phyloP scores from a whole-genome alignment of 1,140 invertebrate species.

The Zophobas atratus region DNA sequence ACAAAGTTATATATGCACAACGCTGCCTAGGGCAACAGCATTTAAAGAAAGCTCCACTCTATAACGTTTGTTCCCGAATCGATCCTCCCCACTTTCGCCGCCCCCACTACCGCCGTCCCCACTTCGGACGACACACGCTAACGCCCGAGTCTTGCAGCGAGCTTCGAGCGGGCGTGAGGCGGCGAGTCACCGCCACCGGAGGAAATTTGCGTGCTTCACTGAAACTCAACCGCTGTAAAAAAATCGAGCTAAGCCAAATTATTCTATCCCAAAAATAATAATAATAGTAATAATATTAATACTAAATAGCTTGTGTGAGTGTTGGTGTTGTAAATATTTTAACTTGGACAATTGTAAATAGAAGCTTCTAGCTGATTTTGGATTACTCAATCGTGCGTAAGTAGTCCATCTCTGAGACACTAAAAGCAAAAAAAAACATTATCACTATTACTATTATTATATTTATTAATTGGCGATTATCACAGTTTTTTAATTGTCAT shows the following conservation, averaged over 20 bases:
- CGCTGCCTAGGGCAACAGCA: slow-evolving; percentile 39
- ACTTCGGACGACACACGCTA: slow-evolving; percentile 38
- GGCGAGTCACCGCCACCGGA: background rate
- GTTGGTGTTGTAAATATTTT: no score
- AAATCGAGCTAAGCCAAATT: background rate
- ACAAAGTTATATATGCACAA: slow-evolving; percentile 34
- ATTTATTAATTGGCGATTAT: no score
- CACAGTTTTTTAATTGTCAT: no score
- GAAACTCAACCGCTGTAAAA: background rate
- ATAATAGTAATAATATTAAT: no score
- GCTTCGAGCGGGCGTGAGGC: slow-evolving; percentile 13
- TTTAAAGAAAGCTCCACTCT: slow-evolving; percentile 42
- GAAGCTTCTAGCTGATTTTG: no score
- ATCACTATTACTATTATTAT: no score
- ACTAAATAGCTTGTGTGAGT: no score
- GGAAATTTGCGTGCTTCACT: slow-evolving; percentile 13
- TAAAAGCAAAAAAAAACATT: no score
- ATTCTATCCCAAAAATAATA: no score
- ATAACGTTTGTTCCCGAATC: slow-evolving; percentile 41
- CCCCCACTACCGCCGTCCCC: background rate
- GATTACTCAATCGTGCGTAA: no score
- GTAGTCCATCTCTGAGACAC: no score
- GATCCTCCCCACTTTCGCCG: background rate
- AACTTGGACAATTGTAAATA: no score
- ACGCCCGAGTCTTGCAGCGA: slow-evolving; percentile 42